Evolutionary conservation across 2,888 invertebrate species (phyloP).

Genomic region (Thymelicus lineola): DNA sequence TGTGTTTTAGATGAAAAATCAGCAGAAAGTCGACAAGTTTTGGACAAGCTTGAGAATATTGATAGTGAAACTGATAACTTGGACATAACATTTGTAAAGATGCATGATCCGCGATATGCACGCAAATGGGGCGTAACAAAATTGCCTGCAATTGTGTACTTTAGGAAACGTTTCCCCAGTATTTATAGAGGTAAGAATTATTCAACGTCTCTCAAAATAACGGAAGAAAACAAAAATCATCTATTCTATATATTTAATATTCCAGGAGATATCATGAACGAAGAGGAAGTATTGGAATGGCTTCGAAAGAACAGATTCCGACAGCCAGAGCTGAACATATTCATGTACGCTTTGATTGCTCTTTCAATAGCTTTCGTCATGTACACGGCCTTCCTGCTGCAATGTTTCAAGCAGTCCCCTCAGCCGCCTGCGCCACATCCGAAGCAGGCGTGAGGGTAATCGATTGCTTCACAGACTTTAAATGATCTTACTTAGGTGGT

Average conservation of each 20-base stretch:
- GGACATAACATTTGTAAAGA: conserved; percentile 97
- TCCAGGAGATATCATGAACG: conserved; percentile 93
- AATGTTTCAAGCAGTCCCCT: conserved; percentile 93
- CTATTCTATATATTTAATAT: conserved; percentile 37
- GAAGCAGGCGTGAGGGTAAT: conserved; percentile 86
- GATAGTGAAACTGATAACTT: conserved; percentile 97
- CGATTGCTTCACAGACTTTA: conserved; percentile 20
- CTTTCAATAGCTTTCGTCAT: conserved; percentile 93
- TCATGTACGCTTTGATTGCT: conserved; percentile 96
- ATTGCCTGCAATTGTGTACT: conserved; percentile 95
- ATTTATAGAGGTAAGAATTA: conserved; percentile 91
- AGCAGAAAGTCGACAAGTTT: conserved; percentile 92
- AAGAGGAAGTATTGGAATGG: conserved; percentile 96
- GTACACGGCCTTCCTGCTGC: conserved; percentile 95
- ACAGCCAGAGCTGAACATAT: conserved; percentile 96
- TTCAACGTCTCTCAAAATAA: not conserved
- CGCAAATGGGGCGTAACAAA: conserved; percentile 97
- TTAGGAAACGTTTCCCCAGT: conserved; percentile 95
- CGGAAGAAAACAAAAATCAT: not conserved
- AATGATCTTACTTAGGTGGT: conserved; percentile 21
- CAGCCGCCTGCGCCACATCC: conserved; percentile 86
- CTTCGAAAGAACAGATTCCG: conserved; percentile 96
- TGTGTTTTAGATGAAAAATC: conserved; percentile 89
- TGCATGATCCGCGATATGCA: conserved; percentile 96
- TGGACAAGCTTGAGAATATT: conserved; percentile 95